Base-by-base conservation (phyloP, 1,140 invertebrate genomes). In the Oncopeltus fasciatus region DNA sequence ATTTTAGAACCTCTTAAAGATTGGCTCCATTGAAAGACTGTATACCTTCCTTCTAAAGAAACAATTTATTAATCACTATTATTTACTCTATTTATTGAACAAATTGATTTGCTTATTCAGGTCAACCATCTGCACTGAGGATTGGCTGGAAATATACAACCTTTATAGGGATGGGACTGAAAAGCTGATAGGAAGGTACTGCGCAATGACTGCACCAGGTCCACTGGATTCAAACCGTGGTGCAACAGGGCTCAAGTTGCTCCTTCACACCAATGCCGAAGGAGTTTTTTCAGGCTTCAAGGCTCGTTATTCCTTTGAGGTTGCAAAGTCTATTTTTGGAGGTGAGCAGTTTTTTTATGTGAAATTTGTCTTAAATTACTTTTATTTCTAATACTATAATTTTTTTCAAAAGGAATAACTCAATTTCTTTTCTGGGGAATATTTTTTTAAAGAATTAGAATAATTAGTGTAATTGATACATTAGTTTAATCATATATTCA, bases 101-200 rank as follows among this genome's bases (percentile, higher is more conserved):
- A 38, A 38, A 38, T 38, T 38, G 5, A 53, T 53, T 26, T 18
- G 20, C 26, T 20, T 20, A 46, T 46, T 3, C 14, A 57, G 56
- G n/a, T 11, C 56, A 2, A 74, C 80, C n/a, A 76, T 82, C 57
- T 95, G 92, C 74, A 85, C 85, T 73, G 89, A 94, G 72, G 92
- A 95, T 73, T 95, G 90, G 90, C 75, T 95, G 64, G 91, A 95
- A 75, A 87, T 94, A 67, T 94, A 88, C 76, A 91, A 92, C 70
- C 79, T 91, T 64, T 90, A 89, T 66, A 78, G 82, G 64, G 87
- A 88, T 70, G 80, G 84, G 57, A 83, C 83, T 47, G 85, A 90
- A 68, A 85, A 85, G 68, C 79, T 91, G 63, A 82, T 93, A 57
- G 91, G 91, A 20, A 81, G 90, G 56, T 93, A 90, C 74, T 94